Percentiles rank a stretch among this genome's conserved stretches.
These are phyloP conservation scores for Agonopterix subpropinquella DNA, from an alignment of 2,888 invertebrate genomes.

Conservation along the genomic window DNA sequence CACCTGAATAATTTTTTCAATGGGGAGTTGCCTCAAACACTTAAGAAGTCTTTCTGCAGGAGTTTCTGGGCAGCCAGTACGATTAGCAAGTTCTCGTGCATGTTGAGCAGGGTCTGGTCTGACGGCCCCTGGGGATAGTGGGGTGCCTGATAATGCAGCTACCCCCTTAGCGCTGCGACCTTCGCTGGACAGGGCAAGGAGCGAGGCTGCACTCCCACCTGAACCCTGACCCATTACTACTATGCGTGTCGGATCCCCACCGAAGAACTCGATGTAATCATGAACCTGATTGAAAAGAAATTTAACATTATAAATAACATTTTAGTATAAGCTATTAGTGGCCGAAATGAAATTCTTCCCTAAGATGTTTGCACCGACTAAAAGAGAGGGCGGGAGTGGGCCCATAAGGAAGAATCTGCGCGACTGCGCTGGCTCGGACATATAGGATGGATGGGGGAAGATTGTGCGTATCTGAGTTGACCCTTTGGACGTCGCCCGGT, in stretches of 20 bases:
- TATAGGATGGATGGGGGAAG: too few species aligned
- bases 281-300: conserved; percentile 38
- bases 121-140: conserved; percentile 82
- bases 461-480: too few species aligned
- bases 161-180: conserved; percentile 78
- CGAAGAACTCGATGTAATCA: conserved; percentile 85
- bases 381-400: too few species aligned
- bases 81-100: conserved; percentile 76
- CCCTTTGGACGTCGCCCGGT: too few species aligned
- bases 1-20: conserved; percentile 56
- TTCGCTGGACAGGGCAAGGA: conserved; percentile 79
- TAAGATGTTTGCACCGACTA: too few species aligned
- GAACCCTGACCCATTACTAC: conserved; percentile 86
- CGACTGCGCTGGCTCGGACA: too few species aligned
- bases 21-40: conserved; percentile 77
- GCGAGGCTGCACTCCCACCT: conserved; percentile 84
- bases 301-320: too few species aligned
- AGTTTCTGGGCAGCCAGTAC: conserved; percentile 77
- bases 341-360: too few species aligned
- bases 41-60: conserved; percentile 78
- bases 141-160: conserved; percentile 85
- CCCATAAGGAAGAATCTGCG: too few species aligned
- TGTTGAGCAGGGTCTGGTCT: conserved; percentile 79
- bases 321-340: too few species aligned
- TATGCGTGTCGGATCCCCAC: conserved; percentile 83